Conservation (phyloP, 2,888 invertebrate genomes). For the Callyntrura sp. region DNA sequence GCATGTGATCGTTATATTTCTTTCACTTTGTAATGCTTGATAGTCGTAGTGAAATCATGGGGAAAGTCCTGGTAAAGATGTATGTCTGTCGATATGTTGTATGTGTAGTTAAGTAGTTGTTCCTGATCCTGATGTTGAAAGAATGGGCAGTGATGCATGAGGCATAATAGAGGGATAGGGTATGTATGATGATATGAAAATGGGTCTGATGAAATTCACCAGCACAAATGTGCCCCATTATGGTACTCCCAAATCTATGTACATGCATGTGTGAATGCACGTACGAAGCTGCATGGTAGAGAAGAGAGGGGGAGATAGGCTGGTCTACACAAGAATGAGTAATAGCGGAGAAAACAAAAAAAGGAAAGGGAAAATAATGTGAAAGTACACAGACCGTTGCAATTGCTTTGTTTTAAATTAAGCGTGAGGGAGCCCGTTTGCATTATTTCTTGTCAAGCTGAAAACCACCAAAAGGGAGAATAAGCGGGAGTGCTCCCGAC, state of each 20-base stretch:
- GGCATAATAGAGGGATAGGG: conserved; percentile 59
- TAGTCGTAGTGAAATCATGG: conserved; percentile 10
- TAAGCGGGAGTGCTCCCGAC: conserved; percentile 10
- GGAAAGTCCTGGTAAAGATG: conserved; percentile 31
- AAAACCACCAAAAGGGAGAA: conserved; percentile 35
- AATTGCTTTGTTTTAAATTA: conserved; percentile 77
- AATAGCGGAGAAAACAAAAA: conserved; percentile 51
- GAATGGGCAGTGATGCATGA: conserved; percentile 75
- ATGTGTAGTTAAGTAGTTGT: conserved; percentile 57
- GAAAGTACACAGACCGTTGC: conserved; percentile 73
- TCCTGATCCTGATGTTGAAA: conserved; percentile 66
- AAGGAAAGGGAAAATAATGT: conserved; percentile 43
- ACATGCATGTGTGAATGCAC: neutral
- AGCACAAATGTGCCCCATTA: conserved; percentile 56
- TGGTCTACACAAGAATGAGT: conserved; percentile 31
- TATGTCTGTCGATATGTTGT: conserved; percentile 10
- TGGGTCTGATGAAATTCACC: conserved; percentile 70
- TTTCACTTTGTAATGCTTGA: conserved; percentile 2
- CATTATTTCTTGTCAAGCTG: conserved; percentile 68
- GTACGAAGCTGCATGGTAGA: conserved; percentile 23
- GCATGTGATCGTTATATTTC: conserved; percentile 36
- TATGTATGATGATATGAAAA: conserved; percentile 72
- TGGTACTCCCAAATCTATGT: conserved; percentile 22
- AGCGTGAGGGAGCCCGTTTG: conserved; percentile 68
- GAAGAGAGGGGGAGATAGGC: conserved; percentile 12